Base-by-base conservation (phyloP, 2,113 vertebrate species). In the Stercorarius parasiticus region DNA sequence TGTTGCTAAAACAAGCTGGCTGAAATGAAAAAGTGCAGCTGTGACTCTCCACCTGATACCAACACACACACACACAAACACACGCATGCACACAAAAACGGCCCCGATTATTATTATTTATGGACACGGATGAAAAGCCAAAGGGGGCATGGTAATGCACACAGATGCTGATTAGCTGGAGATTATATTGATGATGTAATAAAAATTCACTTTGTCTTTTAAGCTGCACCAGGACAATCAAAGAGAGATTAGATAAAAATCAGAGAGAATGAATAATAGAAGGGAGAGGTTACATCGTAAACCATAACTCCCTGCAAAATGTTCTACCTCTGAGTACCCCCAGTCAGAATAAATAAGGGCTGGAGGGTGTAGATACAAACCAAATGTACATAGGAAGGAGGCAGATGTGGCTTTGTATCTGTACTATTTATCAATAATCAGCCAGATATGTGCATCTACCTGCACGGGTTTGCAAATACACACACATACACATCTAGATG, bases 101-200 rank as follows among this genome's bases (percentile, higher is more conserved):
- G 11, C 42, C 26, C 19, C 11, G 2, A 84, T 73, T 80, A 72
- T 96, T 94, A 72, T 97, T 97, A 96, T 98, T 98, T 98, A 97
- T 95, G 90, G 96, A 95, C 82, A 80, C 70, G 81, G 92, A 95
- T 86, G 88, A 98, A 94, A 96, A 98, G 96, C 95, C 95, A 96
- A 95, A 95, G 96, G 90, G 94, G 78, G 86, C 91, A 97, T 36
- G 59, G 97, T 97, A 97, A 96, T 95, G 95, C 93, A 95, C 74
- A 84, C 89, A 97, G 96, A 98, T 97, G 96, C 93, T 98, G 98
- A 98, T 98, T 98, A 98, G 97, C 97, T 97, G 93, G 97, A 98
- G 98, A 98, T 98, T 97, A 98, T 98, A 98, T 98, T 98, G 98
- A 98, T 98, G 98, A 98, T 98, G 98, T 98, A 98, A 98, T 98